phyloP scores from a whole-genome alignment of 2,797 vertebrate species.

The Acropternis orthonyx region DNA sequence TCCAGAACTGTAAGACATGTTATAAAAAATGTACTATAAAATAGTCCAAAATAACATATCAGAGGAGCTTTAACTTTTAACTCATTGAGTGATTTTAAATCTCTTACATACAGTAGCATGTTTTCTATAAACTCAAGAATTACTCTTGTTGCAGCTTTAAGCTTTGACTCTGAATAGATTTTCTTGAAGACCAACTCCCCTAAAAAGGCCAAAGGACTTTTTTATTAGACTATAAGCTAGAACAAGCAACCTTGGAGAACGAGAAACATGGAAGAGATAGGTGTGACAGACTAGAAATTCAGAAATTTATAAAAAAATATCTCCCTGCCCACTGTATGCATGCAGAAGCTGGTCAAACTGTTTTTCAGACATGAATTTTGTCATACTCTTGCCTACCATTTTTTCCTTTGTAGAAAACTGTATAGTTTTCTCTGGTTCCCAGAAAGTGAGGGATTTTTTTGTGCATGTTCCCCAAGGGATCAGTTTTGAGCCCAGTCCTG shows the following conservation, averaged over 20 bases:
- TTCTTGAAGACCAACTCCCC: not conserved
- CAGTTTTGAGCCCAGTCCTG: not conserved
- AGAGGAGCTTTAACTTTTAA: not conserved
- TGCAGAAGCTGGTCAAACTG: not conserved
- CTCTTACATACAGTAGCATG: not conserved
- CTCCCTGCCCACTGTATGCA: not conserved
- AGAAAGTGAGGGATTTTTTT: accelerated
- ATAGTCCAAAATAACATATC: not conserved
- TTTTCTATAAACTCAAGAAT: not conserved
- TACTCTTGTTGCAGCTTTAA: not conserved
- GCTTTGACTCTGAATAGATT: not conserved
- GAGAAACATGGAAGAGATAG: not conserved
- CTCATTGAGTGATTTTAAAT: not conserved
- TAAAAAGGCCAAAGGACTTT: not conserved
- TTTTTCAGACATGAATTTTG: not conserved
- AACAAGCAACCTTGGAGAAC: not conserved
- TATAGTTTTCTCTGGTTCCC: not conserved
- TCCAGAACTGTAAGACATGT: not conserved
- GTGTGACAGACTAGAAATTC: not conserved
- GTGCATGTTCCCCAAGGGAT: accelerated
- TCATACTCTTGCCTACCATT: not conserved
- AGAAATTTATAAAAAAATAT: not conserved
- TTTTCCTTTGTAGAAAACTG: not conserved
- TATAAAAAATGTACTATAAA: not conserved
- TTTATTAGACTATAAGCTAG: not conserved